Evolutionary conservation across 2,888 invertebrate genomes (phyloP), one percentile per base, ranked within the genome.

Genomic region (Heliconius cydno): DNA sequence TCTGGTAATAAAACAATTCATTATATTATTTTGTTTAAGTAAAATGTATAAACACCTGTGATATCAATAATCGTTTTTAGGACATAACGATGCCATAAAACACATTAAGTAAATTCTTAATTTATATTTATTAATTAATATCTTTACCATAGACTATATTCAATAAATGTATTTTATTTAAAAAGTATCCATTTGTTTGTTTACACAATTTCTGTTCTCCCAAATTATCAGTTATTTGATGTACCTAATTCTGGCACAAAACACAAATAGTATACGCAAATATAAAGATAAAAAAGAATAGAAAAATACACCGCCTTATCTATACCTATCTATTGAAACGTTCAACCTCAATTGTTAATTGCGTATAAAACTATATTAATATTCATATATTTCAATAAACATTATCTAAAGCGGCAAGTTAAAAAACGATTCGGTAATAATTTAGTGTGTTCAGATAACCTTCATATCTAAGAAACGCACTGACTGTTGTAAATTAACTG

Each of bases 361-460:
- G 93, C 91, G 91, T 90, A 88, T 86, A 87, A 89, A 73, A 15
- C 60, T 87, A 86, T 89, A 89, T 92, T 91, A 92, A 92, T 91
- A 92, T 93, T 93, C 75, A 74, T 79, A 77, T 81, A 81, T 81
- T 81, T 81, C 93, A 94, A 93, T 93, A 93, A 93, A 90, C 89
- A 90, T 88, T 92, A 92, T 91, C 91, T 82, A 81, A 34, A 88
- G 88, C 92, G 93, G 92, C 87, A 84, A 90, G 87, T 87, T 89
- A 84, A 90, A 91, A 90, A 90, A 90, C 84, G 79, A 77, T 72
- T 79, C 71, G 78, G 82, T 84, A 84, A 86, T 83, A 91, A 92
- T 92, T 93, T 93, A 92, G 92, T 92, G 81, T 78, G 81, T 81
- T 78, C 76, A 78, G 93, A 93, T 93, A 93, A 93, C 92, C 92